Percentiles rank a stretch among this genome's conserved stretches.
phyloP scores from a whole-genome alignment of 2,113 vertebrate genomes.

The Xenopus laevis region DNA sequence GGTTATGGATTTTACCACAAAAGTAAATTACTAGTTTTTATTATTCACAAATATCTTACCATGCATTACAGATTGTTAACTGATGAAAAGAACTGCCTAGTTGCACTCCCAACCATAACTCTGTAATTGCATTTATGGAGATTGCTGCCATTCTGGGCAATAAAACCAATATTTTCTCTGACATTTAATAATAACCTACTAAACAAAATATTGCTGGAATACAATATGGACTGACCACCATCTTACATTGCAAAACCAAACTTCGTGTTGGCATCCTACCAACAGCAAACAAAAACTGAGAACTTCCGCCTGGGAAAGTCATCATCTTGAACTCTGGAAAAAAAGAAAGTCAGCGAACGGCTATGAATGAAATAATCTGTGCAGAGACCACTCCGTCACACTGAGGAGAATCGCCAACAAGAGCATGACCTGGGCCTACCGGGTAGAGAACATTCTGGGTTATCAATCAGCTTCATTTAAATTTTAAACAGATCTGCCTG shows the following conservation, averaged over 20 bases:
- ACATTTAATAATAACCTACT: constrained; percentile 6
- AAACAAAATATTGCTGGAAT: constrained; percentile 25
- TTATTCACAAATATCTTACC: constrained; percentile 21
- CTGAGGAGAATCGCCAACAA: too few species aligned
- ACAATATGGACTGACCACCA: constrained; percentile 11
- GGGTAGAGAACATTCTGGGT: too few species aligned
- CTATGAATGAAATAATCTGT: too few species aligned
- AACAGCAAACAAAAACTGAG: constrained; percentile 29
- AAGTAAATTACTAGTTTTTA: neutral
- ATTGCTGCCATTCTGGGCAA: constrained; percentile 9
- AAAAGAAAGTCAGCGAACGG: neutral
- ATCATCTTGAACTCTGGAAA: constrained; percentile 43
- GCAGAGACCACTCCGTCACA: too few species aligned
- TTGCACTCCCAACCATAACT: constrained; percentile 15
- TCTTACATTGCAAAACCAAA: constrained; percentile 15
- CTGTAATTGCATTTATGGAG: constrained; percentile 1
- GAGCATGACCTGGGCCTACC: too few species aligned
- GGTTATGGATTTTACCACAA: too few species aligned
- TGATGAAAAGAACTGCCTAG: neutral
- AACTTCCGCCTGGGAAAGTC: constrained; percentile 31
- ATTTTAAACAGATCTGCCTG: too few species aligned
- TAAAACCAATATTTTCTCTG: constrained; percentile 17
- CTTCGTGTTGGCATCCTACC: constrained; percentile 35
- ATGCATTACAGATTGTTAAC: constrained; percentile 14
- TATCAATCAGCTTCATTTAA: too few species aligned